phyloP scores from a whole-genome alignment of 2,113 vertebrate genomes.

The Embiotoca jacksoni region DNA sequence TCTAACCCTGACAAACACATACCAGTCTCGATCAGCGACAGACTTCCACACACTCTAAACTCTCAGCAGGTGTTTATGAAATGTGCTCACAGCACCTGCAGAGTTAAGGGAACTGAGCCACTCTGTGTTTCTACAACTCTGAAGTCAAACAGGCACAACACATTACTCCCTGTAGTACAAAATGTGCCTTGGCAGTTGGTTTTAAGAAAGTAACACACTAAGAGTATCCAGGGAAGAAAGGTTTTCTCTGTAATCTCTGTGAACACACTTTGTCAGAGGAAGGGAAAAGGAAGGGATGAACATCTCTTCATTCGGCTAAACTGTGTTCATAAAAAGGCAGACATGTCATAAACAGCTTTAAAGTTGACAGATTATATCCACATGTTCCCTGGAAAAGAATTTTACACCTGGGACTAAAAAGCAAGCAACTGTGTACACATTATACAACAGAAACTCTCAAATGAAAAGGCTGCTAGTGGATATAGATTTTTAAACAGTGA shows the following conservation, averaged over 20 bases:
- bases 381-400: not conserved
- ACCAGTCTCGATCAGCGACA: constrained; percentile 25
- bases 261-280: constrained; percentile 31
- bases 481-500: too few species aligned
- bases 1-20: constrained; percentile 17
- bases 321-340: not conserved
- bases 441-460: not conserved
- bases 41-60: constrained; percentile 46
- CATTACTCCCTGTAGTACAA: constrained; percentile 60
- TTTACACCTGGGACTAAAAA: constrained; percentile 1
- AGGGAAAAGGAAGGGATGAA: constrained; percentile 15
- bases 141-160: constrained; percentile 58
- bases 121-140: constrained; percentile 63
- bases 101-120: constrained; percentile 63
- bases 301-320: constrained; percentile 14
- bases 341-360: not conserved
- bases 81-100: constrained; percentile 71
- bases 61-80: constrained; percentile 79
- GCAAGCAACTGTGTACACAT: not conserved
- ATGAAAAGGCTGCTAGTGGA: not conserved
- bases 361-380: not conserved
- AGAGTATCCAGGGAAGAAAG: constrained; percentile 26
- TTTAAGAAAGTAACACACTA: constrained; percentile 33
- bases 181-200: constrained; percentile 39
- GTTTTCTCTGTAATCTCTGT: constrained; percentile 44